Conservation (phyloP, 1,140 invertebrate genomes). For the Oryctes rhinoceros region DNA sequence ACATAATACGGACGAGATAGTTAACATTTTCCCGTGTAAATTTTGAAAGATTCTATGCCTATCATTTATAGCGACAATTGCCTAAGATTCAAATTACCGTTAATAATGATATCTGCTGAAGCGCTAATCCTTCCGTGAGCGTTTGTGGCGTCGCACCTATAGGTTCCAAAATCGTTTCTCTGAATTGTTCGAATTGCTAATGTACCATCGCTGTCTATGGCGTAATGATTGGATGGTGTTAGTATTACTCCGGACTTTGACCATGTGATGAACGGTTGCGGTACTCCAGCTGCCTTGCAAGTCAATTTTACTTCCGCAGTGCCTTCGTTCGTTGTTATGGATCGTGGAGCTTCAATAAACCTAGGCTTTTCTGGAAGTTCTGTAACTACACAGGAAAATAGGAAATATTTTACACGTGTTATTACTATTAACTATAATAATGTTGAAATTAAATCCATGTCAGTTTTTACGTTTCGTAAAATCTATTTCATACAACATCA, state of each 20-base stretch:
- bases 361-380: conserved; percentile 47
- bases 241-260: conserved; percentile 71
- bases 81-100: conserved; percentile 65
- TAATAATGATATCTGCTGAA: conserved; percentile 71
- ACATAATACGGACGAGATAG: too few relatives aligned
- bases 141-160: conserved; percentile 78
- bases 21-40: too few relatives aligned
- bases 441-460: too few relatives aligned
- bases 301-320: conserved; percentile 65
- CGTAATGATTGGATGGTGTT: conserved; percentile 63
- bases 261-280: conserved; percentile 75
- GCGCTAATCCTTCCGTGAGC: conserved; percentile 71
- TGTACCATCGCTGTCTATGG: conserved; percentile 68
- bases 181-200: conserved; percentile 71
- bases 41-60: too few relatives aligned
- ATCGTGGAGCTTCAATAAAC: conserved; percentile 58
- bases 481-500: too few relatives aligned
- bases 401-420: background rate
- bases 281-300: conserved; percentile 73
- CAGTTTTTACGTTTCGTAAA: too few relatives aligned
- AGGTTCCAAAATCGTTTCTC: conserved; percentile 71
- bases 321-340: conserved; percentile 59
- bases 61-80: background rate
- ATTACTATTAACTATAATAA: background rate
- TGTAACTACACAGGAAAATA: conserved; percentile 40